phyloP scores from a whole-genome alignment of 1,140 invertebrate genomes.

The Calycopis cecrops region DNA sequence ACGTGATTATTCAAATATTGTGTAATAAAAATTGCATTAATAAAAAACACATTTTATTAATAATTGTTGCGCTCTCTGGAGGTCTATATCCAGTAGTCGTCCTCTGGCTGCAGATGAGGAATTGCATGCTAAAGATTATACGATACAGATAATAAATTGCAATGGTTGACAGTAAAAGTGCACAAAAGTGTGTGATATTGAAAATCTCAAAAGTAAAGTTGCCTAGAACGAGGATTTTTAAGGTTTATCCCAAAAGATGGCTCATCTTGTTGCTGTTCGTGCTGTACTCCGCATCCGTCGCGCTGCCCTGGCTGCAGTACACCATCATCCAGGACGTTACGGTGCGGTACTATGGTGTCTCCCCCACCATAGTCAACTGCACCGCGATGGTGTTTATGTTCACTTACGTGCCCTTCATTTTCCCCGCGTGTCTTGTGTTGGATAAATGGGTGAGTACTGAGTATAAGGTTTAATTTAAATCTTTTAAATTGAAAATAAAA shows the following conservation, averaged over 20 bases:
- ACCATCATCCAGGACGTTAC: constrained; percentile 7
- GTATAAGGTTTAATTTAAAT: too few species aligned
- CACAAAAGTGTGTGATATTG: too few species aligned
- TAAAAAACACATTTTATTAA: too few species aligned
- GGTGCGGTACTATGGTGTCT: constrained; percentile 10
- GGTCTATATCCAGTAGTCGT: too few species aligned
- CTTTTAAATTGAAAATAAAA: too few species aligned
- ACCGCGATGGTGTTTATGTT: constrained; percentile 20
- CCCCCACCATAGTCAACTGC: constrained; percentile 10
- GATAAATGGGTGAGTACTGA: constrained; percentile 17
- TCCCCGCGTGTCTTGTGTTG: constrained; percentile 16
- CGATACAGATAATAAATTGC: too few species aligned
- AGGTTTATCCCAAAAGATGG: constrained; percentile 1
- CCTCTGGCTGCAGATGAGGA: too few species aligned
- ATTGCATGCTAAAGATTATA: too few species aligned
- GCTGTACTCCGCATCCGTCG: neutral
- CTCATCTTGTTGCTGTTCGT: neutral
- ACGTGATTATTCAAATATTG: too few species aligned
- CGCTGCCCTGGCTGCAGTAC: constrained; percentile 8
- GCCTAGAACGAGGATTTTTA: neutral
- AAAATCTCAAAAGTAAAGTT: neutral
- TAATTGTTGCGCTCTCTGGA: too few species aligned
- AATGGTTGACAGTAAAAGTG: too few species aligned
- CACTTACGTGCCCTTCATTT: constrained; percentile 13
- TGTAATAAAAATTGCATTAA: too few species aligned